Percentiles rank a stretch among this genome's conserved stretches.
phyloP scores from a whole-genome alignment of 2,888 invertebrate genomes.

The Anodontia alba region DNA sequence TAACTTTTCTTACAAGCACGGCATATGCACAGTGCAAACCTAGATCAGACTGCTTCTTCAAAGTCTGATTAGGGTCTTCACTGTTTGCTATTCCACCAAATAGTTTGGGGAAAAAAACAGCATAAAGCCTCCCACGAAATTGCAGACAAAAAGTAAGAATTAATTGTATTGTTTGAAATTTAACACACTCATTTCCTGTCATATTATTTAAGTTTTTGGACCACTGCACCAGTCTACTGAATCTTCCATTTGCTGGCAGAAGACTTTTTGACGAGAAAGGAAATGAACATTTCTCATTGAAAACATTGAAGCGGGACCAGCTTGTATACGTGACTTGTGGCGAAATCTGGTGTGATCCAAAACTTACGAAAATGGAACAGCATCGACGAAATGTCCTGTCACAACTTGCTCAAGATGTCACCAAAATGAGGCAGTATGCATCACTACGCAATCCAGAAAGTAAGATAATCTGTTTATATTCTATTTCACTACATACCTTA shows the following conservation, averaged over 20 bases:
- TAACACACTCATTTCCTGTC: too few relatives aligned
- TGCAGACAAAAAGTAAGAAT: too few relatives aligned
- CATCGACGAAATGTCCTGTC: conserved; percentile 81
- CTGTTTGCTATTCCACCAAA: too few relatives aligned
- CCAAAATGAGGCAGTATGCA: conserved; percentile 82
- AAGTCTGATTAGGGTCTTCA: too few relatives aligned
- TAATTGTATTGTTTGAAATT: too few relatives aligned
- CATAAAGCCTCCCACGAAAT: too few relatives aligned
- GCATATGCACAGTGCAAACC: too few relatives aligned
- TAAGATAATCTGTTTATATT: too few relatives aligned
- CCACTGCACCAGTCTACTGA: conserved; percentile 80
- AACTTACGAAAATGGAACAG: conserved; percentile 81
- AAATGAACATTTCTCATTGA: conserved; percentile 81
- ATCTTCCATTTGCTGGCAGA: conserved; percentile 83
- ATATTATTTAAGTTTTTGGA: conserved; percentile 82
- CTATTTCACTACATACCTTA: too few relatives aligned
- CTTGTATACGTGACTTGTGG: conserved; percentile 83
- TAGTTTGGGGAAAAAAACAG: too few relatives aligned
- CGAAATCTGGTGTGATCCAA: conserved; percentile 84
- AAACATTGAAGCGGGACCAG: conserved; percentile 80
- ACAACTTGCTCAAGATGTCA: conserved; percentile 82
- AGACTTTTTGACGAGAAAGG: conserved; percentile 83
- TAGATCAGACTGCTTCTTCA: too few relatives aligned
- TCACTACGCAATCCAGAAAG: conserved; percentile 81
- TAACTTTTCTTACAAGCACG: too few relatives aligned